A percentile compares a stretch with the other conserved stretches of the same genome.
Evolutionary conservation across 2,113 vertebrate species (phyloP).

Genomic region (Mustela nigripes): DNA sequence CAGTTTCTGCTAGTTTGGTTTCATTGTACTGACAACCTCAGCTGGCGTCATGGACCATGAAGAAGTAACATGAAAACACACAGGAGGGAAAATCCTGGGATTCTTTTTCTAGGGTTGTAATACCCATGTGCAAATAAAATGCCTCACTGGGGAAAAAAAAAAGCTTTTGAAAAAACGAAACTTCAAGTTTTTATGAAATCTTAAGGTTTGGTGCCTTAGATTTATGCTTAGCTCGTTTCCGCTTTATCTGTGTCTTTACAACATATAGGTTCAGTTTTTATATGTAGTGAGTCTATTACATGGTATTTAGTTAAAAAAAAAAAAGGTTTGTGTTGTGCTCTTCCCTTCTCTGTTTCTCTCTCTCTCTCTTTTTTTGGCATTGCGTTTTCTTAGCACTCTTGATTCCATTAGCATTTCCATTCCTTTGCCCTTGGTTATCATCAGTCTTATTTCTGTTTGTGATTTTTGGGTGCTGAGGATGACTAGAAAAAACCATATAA

Average conservation of each 20-base stretch:
- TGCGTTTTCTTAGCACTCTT: constrained; percentile 22
- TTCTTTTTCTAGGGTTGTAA: not conserved
- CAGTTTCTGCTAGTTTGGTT: not conserved
- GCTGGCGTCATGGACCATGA: not conserved
- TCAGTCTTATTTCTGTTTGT: constrained; percentile 17
- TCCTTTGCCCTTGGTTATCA: not conserved
- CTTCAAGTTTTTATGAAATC: not conserved
- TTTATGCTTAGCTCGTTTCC: constrained; percentile 25
- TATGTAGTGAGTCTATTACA: not conserved
- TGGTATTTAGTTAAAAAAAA: not conserved
- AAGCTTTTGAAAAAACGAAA: not conserved
- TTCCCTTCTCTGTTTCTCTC: too few species aligned
- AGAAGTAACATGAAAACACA: not conserved
- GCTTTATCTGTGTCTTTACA: constrained; percentile 22
- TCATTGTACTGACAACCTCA: not conserved
- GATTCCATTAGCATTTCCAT: not conserved
- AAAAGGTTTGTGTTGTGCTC: not conserved
- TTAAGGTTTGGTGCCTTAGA: constrained; percentile 11
- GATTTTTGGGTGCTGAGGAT: constrained; percentile 3
- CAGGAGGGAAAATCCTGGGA: not conserved
- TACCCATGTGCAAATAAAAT: not conserved
- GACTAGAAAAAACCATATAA: constrained; percentile 19
- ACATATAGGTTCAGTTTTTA: not conserved
- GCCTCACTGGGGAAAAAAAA: not conserved
- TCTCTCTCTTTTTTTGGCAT: not conserved